Evolutionary conservation across 2,888 invertebrate genomes (phyloP).

Genomic region (Rhynchonema sp.): DNA sequence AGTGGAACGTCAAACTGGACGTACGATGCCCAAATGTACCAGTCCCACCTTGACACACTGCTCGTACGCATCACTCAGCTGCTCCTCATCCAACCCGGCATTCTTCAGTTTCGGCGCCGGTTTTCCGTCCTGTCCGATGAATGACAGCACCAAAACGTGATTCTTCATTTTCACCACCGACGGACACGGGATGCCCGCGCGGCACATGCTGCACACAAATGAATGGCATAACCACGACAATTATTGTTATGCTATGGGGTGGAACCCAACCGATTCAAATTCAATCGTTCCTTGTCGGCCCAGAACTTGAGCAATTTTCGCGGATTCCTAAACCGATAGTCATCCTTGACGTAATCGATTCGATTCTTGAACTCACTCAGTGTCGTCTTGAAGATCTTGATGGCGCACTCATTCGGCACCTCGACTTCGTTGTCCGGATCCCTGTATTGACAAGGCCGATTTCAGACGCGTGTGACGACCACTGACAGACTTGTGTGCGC

Average conservation of each 20-base stretch:
- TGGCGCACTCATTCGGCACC: conserved; percentile 35
- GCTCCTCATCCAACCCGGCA: conserved; percentile 29
- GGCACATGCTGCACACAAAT: conserved; percentile 29
- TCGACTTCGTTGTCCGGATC: background rate
- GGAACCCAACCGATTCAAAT: conserved; percentile 35
- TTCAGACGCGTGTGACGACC: no score
- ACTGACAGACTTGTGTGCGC: no score
- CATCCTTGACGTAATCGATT: conserved; percentile 40
- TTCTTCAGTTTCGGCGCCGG: conserved; percentile 40
- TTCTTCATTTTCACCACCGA: conserved; percentile 37
- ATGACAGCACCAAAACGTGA: conserved; percentile 41
- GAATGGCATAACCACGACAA: no score
- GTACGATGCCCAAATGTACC: no score
- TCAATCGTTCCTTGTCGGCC: conserved; percentile 44
- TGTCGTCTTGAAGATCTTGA: conserved; percentile 43
- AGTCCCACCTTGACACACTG: conserved; percentile 32
- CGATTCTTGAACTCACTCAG: conserved; percentile 41
- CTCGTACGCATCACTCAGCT: conserved; percentile 34
- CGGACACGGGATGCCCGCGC: conserved; percentile 37
- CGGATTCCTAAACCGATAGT: conserved; percentile 41
- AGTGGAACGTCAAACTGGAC: no score
- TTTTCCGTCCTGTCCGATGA: conserved; percentile 37
- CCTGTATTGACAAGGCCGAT: no score
- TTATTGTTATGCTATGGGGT: no score
- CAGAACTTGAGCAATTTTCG: conserved; percentile 41